Evolutionary conservation across 2,888 invertebrate genomes (phyloP).

Genomic region (Cataglyphis cursor): DNA sequence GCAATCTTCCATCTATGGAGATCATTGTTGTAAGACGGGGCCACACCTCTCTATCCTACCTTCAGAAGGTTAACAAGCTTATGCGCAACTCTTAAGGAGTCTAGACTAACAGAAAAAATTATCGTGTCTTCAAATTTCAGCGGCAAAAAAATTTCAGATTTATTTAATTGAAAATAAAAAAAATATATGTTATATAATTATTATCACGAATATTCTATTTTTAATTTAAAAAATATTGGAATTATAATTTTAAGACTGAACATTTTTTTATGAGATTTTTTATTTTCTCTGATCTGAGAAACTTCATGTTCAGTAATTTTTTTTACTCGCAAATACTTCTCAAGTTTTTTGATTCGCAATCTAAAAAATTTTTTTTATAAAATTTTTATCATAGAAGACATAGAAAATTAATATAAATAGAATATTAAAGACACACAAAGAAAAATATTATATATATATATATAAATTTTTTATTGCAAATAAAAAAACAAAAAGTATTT

Average conservation of each 20-base stretch:
- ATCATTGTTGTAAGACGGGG: slow-evolving; percentile 74
- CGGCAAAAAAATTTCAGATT: background rate
- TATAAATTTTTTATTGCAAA: background rate
- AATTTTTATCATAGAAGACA: background rate
- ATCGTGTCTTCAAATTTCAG: background rate
- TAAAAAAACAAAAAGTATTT: background rate
- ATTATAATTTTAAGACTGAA: background rate
- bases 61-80: slow-evolving; percentile 81
- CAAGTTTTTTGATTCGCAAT: background rate
- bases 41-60: slow-evolving; percentile 81
- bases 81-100: slow-evolving; percentile 48
- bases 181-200: background rate
- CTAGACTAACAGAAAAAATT: slow-evolving; percentile 6
- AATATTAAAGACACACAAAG: background rate
- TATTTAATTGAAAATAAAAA: background rate
- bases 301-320: background rate
- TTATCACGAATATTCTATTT: background rate
- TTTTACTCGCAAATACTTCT: background rate
- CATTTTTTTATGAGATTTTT: background rate
- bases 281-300: background rate
- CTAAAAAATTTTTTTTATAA: background rate
- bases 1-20: slow-evolving; percentile 76
- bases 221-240: background rate
- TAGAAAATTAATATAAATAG: too few relatives aligned
- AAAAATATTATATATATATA: background rate